A percentile compares a stretch with the other conserved stretches of the same genome.
Conservation (phyloP, 2,797 vertebrate genomes). For the Manis pentadactyla region DNA sequence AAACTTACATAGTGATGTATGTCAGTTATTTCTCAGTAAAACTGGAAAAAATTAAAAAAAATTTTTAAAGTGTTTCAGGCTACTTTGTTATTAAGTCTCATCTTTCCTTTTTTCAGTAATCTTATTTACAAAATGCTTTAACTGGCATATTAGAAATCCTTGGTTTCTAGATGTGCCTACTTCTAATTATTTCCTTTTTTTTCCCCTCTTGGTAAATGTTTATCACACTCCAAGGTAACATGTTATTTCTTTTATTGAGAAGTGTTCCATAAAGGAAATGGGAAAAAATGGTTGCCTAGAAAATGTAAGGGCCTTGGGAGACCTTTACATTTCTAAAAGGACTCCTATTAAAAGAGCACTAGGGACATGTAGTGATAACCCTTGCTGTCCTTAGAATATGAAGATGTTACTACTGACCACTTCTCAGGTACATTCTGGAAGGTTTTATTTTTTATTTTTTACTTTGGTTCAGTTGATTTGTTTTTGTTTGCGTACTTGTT, state of each 20-base stretch:
- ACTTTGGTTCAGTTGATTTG: neutral
- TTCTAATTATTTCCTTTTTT: neutral
- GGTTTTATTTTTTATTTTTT: neutral
- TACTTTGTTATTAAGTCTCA: constrained; percentile 76
- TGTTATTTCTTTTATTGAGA: constrained; percentile 13
- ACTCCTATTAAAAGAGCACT: neutral
- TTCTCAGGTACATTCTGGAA: neutral
- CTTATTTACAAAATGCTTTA: constrained; percentile 69
- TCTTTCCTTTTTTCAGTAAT: constrained; percentile 40
- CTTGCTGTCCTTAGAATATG: neutral
- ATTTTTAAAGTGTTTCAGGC: neutral
- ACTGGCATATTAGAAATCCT: constrained; percentile 73
- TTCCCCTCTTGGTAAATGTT: neutral
- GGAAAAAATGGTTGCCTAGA: neutral
- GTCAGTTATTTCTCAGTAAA: neutral
- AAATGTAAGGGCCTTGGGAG: neutral
- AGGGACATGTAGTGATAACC: neutral
- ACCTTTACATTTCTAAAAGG: neutral
- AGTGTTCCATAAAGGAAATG: neutral
- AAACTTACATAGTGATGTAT: neutral
- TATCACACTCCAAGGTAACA: neutral
- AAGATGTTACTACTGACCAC: neutral
- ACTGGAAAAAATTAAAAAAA: neutral
- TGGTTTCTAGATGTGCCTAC: constrained; percentile 72
- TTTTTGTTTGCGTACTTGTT: neutral